These are phyloP conservation scores for Ditylenchus dipsaci DNA, from an alignment of 1,140 invertebrate genomes.

Conservation along the genomic window DNA sequence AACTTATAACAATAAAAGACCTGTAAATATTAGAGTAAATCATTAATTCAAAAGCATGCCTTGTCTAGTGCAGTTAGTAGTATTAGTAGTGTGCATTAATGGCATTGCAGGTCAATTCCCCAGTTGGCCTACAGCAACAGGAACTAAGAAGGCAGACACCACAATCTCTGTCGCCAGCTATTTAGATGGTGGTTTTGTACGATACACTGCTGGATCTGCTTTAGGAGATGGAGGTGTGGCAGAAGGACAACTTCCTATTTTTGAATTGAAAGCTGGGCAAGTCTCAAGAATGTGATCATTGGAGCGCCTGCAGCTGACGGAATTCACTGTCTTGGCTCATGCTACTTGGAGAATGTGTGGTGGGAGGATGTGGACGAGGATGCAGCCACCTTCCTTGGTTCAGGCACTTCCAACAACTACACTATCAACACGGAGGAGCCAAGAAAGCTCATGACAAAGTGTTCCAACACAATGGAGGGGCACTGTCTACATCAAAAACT, in stretches of 20 bases:
- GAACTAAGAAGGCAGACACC: neutral
- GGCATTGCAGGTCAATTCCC: neutral
- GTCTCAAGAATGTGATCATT: constrained; percentile 14
- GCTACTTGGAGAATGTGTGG: too few species aligned
- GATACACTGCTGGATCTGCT: too few species aligned
- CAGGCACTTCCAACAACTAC: neutral
- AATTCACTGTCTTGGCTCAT: too few species aligned
- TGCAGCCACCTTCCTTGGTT: constrained; percentile 15
- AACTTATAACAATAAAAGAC: too few species aligned
- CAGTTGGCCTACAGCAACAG: neutral
- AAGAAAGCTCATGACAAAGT: constrained; percentile 16
- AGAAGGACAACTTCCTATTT: constrained; percentile 8
- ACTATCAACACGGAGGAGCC: constrained; percentile 12
- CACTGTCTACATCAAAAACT: constrained; percentile 12
- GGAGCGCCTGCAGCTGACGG: constrained; percentile 9
- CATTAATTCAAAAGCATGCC: too few species aligned
- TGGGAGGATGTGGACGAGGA: constrained; percentile 15
- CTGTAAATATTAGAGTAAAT: too few species aligned
- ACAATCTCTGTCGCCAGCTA: neutral
- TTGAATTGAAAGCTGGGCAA: constrained; percentile 14
- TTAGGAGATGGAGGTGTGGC: constrained; percentile 3
- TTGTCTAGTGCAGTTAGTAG: too few species aligned
- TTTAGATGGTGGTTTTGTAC: neutral
- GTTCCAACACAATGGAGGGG: constrained; percentile 21
- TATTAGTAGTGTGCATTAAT: too few species aligned